Evolutionary conservation across 2,888 invertebrate species (phyloP), one percentile per base, ranked within the genome.

Genomic region (Phymatocera aterrima): DNA sequence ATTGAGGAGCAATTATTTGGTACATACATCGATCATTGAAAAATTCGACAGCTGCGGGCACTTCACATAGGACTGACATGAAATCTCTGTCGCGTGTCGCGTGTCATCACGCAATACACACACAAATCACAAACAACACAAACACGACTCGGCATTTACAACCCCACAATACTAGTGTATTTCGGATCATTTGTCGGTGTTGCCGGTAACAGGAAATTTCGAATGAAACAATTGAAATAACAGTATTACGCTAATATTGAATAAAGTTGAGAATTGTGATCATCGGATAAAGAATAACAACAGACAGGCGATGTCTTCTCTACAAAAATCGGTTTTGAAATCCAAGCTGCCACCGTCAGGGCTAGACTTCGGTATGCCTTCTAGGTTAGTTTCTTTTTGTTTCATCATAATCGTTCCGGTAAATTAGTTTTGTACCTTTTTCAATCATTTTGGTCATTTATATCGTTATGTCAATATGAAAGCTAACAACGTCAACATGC

Each of bases 241-340:
- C n/a, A 43, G 2, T 72, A 18, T 21, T 34, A 12, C 10, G 34
- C 2, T 4, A 18, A 1, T 34, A 31, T 51, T 72, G n/a, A 18
- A 72, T 34, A 51, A 51, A n/a, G n/a, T 72, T 28, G 51, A 4
- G 8, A 5, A 51, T 28, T 28, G 21, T 34, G 10, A 51, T 72
- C 15, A 72, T 51, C 21, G 48, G 43, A 15, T 51, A 31, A 10
- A 34, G 18, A 51, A 51, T n/a, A n/a, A n/a, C n/a, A 48, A 43
- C 40, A n/a, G n/a, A 43, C 43, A 57, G 40, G 60, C 43, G 46
- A 95, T 95, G 95, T 95, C 95, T 78, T 93, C 93, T 79, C 92
- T 95, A 83, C 95, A 95, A 88, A 94, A 94, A 88, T 93, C 92
- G 85, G 92, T 95, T 81, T 90, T 95, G 86, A 94, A 94, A 89